Conservation (phyloP, 2,888 invertebrate genomes). For the Nemoura dubitans region DNA sequence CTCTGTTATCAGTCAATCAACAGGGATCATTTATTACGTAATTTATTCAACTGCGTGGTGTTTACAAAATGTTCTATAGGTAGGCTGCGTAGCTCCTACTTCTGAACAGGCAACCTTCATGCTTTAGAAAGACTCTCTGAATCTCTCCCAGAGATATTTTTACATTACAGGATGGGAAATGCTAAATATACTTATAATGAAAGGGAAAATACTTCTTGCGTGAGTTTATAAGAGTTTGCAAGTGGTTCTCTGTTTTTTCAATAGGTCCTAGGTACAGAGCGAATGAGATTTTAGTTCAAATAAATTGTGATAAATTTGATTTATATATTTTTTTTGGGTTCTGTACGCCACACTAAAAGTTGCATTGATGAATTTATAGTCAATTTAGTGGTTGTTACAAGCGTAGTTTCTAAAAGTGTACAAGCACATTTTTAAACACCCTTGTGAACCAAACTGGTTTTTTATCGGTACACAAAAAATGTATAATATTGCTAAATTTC, state of each 20-base stretch:
- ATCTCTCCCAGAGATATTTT: slow-evolving; percentile 20
- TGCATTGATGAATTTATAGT: too few species aligned
- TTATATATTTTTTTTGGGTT: neutral
- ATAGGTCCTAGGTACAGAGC: neutral
- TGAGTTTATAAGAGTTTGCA: neutral
- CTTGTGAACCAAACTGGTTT: too few species aligned
- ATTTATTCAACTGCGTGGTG: neutral
- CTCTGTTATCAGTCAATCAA: slow-evolving; percentile 8
- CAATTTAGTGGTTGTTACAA: too few species aligned
- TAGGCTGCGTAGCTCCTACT: neutral
- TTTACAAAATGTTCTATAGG: neutral
- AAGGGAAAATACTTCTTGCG: neutral
- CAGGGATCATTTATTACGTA: neutral
- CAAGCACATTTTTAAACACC: too few species aligned
- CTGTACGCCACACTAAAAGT: too few species aligned
- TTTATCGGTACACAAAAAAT: too few species aligned
- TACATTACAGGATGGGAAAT: slow-evolving; percentile 23
- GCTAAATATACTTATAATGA: slow-evolving; percentile 19
- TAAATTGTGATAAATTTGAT: neutral
- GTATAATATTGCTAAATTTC: too few species aligned
- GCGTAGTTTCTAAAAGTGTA: too few species aligned
- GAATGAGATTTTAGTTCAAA: slow-evolving; percentile 7
- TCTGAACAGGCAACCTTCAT: neutral
- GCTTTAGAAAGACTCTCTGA: neutral
- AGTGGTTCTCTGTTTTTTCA: slow-evolving; percentile 9